Evolutionary conservation across 2,797 vertebrate species (phyloP).

Genomic region (Zenarchopterus dispar): DNA sequence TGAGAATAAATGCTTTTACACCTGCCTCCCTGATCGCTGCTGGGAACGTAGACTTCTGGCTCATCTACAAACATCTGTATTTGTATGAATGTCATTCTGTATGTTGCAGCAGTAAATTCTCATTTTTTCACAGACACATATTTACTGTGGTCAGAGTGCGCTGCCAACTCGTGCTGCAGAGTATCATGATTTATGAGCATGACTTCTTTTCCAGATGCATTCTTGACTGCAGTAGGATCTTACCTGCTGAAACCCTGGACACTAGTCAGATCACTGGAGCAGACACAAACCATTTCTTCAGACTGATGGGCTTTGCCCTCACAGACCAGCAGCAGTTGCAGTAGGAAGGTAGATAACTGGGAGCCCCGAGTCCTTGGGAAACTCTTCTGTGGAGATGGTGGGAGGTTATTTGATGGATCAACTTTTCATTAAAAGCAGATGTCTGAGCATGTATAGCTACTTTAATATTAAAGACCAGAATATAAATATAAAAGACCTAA

Average conservation of each 20-base stretch:
- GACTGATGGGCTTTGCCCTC: slow-evolving; percentile 24
- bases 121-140: slow-evolving; percentile 24
- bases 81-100: slow-evolving; percentile 63
- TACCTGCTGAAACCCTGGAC: slow-evolving; percentile 44
- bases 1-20: slow-evolving; percentile 53
- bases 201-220: slow-evolving; percentile 78
- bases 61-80: slow-evolving; percentile 71
- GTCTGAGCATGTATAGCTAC: slow-evolving; percentile 16
- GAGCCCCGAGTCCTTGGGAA: slow-evolving; percentile 14
- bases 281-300: slow-evolving; percentile 27
- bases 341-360: slow-evolving; percentile 40
- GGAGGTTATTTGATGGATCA: slow-evolving; percentile 35
- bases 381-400: slow-evolving; percentile 18
- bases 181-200: slow-evolving; percentile 65
- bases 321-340: slow-evolving; percentile 7
- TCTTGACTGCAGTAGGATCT: slow-evolving; percentile 46
- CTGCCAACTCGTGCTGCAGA: slow-evolving; percentile 56
- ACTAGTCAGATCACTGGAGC: slow-evolving; percentile 29
- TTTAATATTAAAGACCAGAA: slow-evolving; percentile 35
- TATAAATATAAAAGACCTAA: too few relatives aligned
- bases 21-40: slow-evolving; percentile 30
- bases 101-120: slow-evolving; percentile 52
- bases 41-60: slow-evolving; percentile 60
- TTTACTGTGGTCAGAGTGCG: slow-evolving; percentile 43
- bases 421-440: slow-evolving; percentile 50